Evolutionary conservation across 2,113 vertebrate species (phyloP), one percentile per base, ranked within the genome.

Genomic region (Meleagris gallopavo): DNA sequence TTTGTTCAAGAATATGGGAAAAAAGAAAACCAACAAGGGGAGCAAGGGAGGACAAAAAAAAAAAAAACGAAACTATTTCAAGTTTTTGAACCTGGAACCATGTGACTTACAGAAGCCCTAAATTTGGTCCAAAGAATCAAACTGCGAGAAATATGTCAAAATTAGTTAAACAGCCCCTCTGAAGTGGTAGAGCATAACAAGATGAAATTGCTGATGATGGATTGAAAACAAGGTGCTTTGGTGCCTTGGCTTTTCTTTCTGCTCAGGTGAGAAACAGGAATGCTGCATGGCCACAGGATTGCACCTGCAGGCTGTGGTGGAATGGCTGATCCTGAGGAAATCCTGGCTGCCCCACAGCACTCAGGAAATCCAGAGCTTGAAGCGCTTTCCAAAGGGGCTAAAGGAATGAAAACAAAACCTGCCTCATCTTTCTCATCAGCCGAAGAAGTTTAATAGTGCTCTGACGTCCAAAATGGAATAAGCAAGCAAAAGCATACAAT

Each of bases 191-290:
- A 38, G 38, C 43, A 29, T 3, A 15, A 25, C 69, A 64, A 25
- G 30, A 80, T 41, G 38, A 55, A 71, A 32, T 29, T 9, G 5
- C 19, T 70, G 60, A 41, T 54, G 46, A 32, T 7, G 29, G 61
- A 36, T 46, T 46, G 40, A 58, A 82, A 66, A 67, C 19, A 29
- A 55, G 29, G 46, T 20, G 24, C 65, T 80, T 57, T 82, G 25
- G 74, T 57, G 62, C 36, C 64, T 77, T 77, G 6, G 11, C 52
- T 96, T 97, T 97, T 95, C 95, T 97, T 97, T 96, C 96, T 84
- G 92, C 89, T 95, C 79, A 95, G 89, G 84, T 93, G 94, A 67
- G 88, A 96, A 95, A 86, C 78, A 95, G 97, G 96, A 98, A 98
- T 85, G 88, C 77, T 9, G 24, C 79, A 87, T 82, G 72, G 83